phyloP scores from a whole-genome alignment of 2,797 vertebrate genomes.

The Phoeniculus purpureus region DNA sequence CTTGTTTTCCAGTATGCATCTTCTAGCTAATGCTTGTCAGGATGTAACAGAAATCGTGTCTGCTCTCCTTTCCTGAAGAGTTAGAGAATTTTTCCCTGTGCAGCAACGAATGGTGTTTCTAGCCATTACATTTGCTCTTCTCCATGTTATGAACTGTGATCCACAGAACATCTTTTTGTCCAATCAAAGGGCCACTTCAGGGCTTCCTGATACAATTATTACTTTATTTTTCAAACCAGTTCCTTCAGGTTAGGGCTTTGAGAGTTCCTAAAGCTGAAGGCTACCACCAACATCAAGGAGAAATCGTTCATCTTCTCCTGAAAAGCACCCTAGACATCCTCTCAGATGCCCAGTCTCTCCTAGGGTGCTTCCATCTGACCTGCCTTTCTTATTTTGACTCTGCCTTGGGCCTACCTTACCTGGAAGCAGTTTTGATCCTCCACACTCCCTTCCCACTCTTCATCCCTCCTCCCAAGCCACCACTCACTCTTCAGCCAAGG shows the following conservation, averaged over 20 bases:
- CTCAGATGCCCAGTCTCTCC: not conserved
- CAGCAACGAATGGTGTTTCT: not conserved
- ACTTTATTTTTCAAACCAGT: not conserved
- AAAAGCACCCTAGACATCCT: not conserved
- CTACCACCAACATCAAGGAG: not conserved
- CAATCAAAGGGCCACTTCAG: not conserved
- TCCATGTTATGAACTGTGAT: not conserved
- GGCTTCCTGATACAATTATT: rapidly evolving
- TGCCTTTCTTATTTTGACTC: not conserved
- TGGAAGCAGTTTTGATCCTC: slow-evolving; percentile 31
- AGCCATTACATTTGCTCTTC: not conserved
- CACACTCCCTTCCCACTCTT: not conserved
- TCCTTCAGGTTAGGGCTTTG: not conserved
- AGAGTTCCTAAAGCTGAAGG: not conserved
- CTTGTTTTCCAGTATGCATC: not conserved
- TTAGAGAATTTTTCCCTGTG: not conserved
- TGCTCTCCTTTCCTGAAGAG: not conserved
- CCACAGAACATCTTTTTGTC: not conserved
- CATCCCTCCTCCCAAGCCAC: slow-evolving; percentile 24
- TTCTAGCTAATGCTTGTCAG: not conserved
- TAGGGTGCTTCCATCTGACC: slow-evolving; percentile 32
- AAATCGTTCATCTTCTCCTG: slow-evolving; percentile 1
- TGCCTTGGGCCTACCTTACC: slow-evolving; percentile 19
- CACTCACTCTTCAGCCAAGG: slow-evolving; percentile 42
- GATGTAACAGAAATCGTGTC: not conserved